Base-by-base conservation (phyloP, 1,140 invertebrate genomes). In the Ylistrum balloti region DNA sequence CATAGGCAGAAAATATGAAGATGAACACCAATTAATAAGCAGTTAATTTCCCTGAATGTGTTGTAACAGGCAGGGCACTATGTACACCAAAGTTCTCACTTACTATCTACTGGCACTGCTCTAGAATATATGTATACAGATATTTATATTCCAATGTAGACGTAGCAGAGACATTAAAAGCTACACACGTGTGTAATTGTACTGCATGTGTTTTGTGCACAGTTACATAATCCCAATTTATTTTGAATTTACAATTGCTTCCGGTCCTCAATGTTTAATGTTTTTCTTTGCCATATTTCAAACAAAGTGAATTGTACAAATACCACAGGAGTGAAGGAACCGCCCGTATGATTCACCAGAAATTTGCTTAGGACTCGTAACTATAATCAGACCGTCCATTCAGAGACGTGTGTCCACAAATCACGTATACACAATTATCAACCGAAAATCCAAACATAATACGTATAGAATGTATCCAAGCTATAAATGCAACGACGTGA, bases 401-500 rank as follows among this genome's bases (percentile, higher is more conserved):
- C 22, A 74, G 5, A 74, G 56, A 74, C 56, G 41, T 74, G 56
- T 74, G 56, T 74, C 56, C 56, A 74, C 56, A 74, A 74, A 74
- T 74, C 56, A 74, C 56, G 56, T 74, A 48, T 20, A 74, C 56
- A 74, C 56, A 28, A 74, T 38, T 38, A 38, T 28, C 56, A 74
- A 74, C 22, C 22, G 7, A n/a, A 74, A 74, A 74, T 28, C n/a
- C 56, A 74, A 74, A 74, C 22, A 28, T 28, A 22, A 28, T 74
- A 28, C 28, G n/a, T 5, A 5, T 28, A 28, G 9, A 17, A n/a
- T n/a, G n/a, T 74, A n/a, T 11, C 22, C 28, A 28, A 28, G 17
- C n/a, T 7, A 3, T 74, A 74, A 74, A 74, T 11, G 11, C 56
- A n/a, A 45, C 1, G 22, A 74, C 1, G 1, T 28, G 13, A 74